These are phyloP conservation scores for Zaprionus kolodkinae DNA, from an alignment of 1,140 invertebrate species.

Conservation along the genomic window DNA sequence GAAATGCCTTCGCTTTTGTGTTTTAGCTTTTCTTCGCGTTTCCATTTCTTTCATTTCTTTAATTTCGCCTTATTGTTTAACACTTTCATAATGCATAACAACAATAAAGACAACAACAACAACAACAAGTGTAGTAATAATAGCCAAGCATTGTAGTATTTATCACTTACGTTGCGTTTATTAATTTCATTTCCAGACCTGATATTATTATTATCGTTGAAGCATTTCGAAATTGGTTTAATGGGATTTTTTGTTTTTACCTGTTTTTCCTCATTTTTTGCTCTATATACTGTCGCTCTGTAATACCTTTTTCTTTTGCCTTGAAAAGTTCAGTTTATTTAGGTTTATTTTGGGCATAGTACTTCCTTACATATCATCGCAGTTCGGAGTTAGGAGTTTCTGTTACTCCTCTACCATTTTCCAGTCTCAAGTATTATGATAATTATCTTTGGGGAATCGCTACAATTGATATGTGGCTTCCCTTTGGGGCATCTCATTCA, in stretches of 20 bases:
- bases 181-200: conserved; percentile 34
- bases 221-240: conserved; percentile 7
- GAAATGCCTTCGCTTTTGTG: conserved; percentile 38
- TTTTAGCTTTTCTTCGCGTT: conserved; percentile 32
- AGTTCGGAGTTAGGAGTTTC: not conserved
- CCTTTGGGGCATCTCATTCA: conserved; percentile 19
- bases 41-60: conserved; percentile 17
- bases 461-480: conserved; percentile 19
- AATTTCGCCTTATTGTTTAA: conserved; percentile 35
- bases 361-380: not conserved
- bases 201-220: conserved; percentile 22
- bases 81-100: conserved; percentile 48
- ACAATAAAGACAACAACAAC: conserved; percentile 17
- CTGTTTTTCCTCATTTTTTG: not conserved
- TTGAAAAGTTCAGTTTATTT: not conserved
- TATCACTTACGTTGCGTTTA: conserved; percentile 38
- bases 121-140: conserved; percentile 16
- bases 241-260: not conserved
- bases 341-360: not conserved
- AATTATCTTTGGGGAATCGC: not conserved
- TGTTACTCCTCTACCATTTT: not conserved
- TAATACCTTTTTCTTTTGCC: not conserved
- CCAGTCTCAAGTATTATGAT: not conserved
- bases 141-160: conserved; percentile 7
- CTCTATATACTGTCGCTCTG: not conserved